These are phyloP conservation scores for Papilio demoleus DNA, from an alignment of 2,888 invertebrate species.

Conservation along the genomic window DNA sequence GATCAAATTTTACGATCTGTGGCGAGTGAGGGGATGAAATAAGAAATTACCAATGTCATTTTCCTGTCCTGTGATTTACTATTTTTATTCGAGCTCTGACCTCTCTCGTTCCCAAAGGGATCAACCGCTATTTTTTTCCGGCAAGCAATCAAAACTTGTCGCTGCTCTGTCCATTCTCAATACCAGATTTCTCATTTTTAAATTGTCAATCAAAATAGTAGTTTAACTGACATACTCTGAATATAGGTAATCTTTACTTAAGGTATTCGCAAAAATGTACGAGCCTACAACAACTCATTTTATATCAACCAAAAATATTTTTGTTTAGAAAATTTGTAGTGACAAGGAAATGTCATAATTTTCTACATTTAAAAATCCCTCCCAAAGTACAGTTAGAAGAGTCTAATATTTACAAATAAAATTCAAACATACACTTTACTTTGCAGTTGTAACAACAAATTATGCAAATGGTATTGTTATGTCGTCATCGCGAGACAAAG, in stretches of 20 bases:
- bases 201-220: not conserved
- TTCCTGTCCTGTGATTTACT: not conserved
- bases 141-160: conserved; percentile 11
- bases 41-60: conserved; percentile 26
- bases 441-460: conserved; percentile 10
- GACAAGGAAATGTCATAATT: too few relatives aligned
- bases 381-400: not conserved
- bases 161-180: not conserved
- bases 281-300: not conserved
- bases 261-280: too few relatives aligned
- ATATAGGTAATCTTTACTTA: too few relatives aligned
- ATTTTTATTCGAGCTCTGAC: conserved; percentile 24
- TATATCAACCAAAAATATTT: too few relatives aligned
- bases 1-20: conserved; percentile 19
- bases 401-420: conserved; percentile 17
- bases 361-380: too few relatives aligned
- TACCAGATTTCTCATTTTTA: not conserved
- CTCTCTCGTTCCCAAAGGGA: conserved; percentile 13
- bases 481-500: conserved; percentile 4
- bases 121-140: conserved; percentile 15
- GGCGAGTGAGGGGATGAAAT: conserved; percentile 19
- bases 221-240: not conserved
- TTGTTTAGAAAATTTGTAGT: too few relatives aligned
- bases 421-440: conserved; percentile 8
- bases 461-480: conserved; percentile 21